A percentile compares a stretch with the other conserved stretches of the same genome.
Evolutionary conservation across 2,113 vertebrate species (phyloP).

Genomic region (Brachypodius melanocephalos): DNA sequence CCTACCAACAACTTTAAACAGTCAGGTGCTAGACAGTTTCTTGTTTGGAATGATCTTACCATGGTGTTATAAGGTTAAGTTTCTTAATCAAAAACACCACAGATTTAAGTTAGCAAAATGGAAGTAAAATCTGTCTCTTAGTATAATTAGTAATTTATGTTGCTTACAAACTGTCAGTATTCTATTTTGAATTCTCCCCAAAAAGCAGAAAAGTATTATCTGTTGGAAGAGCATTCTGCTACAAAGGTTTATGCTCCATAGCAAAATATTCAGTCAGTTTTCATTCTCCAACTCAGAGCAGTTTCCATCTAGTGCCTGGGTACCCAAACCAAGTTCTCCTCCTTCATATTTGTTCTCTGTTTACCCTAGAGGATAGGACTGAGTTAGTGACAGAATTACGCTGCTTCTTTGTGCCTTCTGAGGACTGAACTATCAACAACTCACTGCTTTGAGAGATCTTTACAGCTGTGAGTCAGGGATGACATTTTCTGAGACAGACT

Average conservation of each 20-base stretch:
- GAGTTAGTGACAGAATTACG: slow-evolving; percentile 2
- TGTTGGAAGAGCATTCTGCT: neutral
- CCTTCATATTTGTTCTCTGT: neutral
- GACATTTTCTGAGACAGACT: slow-evolving; percentile 39
- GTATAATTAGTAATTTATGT: neutral
- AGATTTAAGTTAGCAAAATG: neutral
- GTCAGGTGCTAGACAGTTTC: neutral
- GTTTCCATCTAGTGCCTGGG: neutral
- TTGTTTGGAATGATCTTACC: neutral
- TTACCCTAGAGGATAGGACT: neutral
- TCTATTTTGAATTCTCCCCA: neutral
- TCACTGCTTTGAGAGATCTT: neutral
- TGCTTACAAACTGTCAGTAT: neutral
- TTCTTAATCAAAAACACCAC: neutral
- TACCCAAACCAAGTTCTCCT: neutral
- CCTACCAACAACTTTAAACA: neutral
- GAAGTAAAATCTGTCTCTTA: neutral
- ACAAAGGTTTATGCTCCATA: neutral
- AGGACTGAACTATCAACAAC: slow-evolving; percentile 14
- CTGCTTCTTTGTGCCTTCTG: neutral
- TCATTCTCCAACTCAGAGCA: neutral
- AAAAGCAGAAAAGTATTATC: neutral
- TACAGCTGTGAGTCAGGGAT: slow-evolving; percentile 42
- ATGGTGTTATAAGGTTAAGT: neutral
- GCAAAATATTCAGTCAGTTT: neutral